Conservation (phyloP, 2,797 vertebrate species). For the Phalloptychus januarius region DNA sequence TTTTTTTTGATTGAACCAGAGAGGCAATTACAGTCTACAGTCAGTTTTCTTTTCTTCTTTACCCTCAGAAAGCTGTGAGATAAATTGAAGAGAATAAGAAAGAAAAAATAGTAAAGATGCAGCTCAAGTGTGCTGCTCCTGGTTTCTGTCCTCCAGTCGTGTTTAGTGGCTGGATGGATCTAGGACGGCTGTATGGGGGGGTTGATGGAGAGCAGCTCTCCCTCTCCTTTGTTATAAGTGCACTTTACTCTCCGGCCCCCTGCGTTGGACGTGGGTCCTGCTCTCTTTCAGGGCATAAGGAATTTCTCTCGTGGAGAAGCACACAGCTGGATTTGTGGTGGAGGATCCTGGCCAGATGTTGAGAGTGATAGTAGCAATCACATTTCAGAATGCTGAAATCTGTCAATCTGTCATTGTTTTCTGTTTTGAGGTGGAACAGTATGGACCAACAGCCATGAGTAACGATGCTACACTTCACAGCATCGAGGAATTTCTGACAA, state of each 20-base stretch:
- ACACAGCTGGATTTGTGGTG: slow-evolving; percentile 47
- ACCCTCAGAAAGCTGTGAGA: slow-evolving; percentile 27
- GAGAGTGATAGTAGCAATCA: slow-evolving; percentile 8
- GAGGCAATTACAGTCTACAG: slow-evolving; percentile 48
- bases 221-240: slow-evolving; percentile 65
- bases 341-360: slow-evolving; percentile 48
- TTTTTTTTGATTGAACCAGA: slow-evolving; percentile 51
- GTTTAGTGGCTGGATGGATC: slow-evolving; percentile 47
- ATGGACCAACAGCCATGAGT: background rate
- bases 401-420: background rate
- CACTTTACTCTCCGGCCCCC: slow-evolving; percentile 71
- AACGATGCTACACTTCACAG: background rate
- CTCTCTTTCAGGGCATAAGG: slow-evolving; percentile 55
- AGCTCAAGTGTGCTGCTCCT: slow-evolving; percentile 38
- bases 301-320: slow-evolving; percentile 47
- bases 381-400: background rate
- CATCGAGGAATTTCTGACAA: background rate
- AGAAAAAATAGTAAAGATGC: slow-evolving; percentile 30
- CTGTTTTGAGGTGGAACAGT: background rate
- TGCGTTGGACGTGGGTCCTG: slow-evolving; percentile 54
- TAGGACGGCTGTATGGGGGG: slow-evolving; percentile 56
- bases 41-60: slow-evolving; percentile 20
- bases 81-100: slow-evolving; percentile 28
- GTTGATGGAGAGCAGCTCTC: slow-evolving; percentile 63
- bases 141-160: slow-evolving; percentile 60